phyloP scores from a whole-genome alignment of 2,113 vertebrate genomes.

The Tetrao urogallus region DNA sequence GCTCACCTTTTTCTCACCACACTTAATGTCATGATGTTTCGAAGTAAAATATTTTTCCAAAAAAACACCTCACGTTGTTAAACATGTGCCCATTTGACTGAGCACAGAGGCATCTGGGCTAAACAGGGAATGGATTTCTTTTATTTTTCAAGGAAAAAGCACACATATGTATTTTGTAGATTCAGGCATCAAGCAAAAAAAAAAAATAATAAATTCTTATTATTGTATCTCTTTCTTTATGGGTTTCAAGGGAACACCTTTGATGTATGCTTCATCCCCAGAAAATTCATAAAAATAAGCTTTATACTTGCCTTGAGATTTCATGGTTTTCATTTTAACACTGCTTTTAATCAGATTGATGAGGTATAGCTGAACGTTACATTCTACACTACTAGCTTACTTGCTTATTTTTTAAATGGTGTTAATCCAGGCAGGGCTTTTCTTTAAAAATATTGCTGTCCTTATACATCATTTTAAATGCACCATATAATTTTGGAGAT shows the following conservation, averaged over 20 bases:
- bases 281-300: not conserved
- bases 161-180: not conserved
- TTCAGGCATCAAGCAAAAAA: not conserved
- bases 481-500: not conserved
- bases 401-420: not conserved
- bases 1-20: not conserved
- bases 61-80: not conserved
- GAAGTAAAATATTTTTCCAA: not conserved
- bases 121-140: not conserved
- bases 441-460: not conserved
- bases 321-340: slow-evolving; percentile 1
- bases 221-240: not conserved
- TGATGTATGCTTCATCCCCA: not conserved
- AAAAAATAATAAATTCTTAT: not conserved
- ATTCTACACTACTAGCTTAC: not conserved
- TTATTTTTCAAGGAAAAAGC: not conserved
- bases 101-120: not conserved
- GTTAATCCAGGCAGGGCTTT: not conserved
- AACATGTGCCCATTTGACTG: not conserved
- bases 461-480: not conserved
- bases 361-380: slow-evolving; percentile 13
- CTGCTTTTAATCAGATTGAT: slow-evolving; percentile 22
- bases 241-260: not conserved
- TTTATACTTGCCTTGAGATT: not conserved
- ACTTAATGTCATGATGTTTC: not conserved